Percentiles rank a stretch among this genome's conserved stretches.
phyloP scores from a whole-genome alignment of 2,797 vertebrate species.

The Molossus alvarezi region DNA sequence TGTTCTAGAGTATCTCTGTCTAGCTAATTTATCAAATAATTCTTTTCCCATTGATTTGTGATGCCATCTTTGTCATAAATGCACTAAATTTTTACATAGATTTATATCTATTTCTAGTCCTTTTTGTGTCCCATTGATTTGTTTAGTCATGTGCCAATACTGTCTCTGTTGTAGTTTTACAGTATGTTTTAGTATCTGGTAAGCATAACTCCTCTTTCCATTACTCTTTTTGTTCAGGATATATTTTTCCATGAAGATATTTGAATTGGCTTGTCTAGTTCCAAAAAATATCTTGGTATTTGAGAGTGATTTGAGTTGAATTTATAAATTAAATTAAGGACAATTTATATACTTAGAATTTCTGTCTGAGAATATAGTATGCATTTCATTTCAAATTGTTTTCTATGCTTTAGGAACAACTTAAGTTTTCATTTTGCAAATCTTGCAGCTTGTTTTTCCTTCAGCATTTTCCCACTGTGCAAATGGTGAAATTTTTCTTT shows the following conservation, averaged over 20 bases:
- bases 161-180: slow-evolving; percentile 23
- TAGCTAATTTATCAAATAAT: slow-evolving; percentile 23
- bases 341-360: slow-evolving; percentile 57
- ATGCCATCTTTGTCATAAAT: slow-evolving; percentile 61
- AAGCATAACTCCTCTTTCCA: not conserved
- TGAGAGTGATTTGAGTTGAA: slow-evolving; percentile 1
- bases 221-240: slow-evolving; percentile 9
- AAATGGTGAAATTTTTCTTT: not conserved
- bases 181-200: slow-evolving; percentile 19
- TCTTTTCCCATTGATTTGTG: slow-evolving; percentile 44
- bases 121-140: slow-evolving; percentile 39
- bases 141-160: not conserved
- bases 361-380: slow-evolving; percentile 26
- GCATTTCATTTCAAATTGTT: slow-evolving; percentile 21
- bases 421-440: slow-evolving; percentile 32
- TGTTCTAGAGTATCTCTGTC: not conserved
- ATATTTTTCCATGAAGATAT: slow-evolving; percentile 49
- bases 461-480: not conserved
- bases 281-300: not conserved
- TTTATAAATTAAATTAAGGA: slow-evolving; percentile 44
- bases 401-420: slow-evolving; percentile 54
- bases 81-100: not conserved
- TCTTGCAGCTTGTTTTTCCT: not conserved
- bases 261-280: slow-evolving; percentile 31
- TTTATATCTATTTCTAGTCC: slow-evolving; percentile 6